A percentile compares a stretch with the other conserved stretches of the same genome.
These are phyloP conservation scores for Accipiter cooperii DNA, from an alignment of 2,113 vertebrate genomes.

Conservation along the genomic window DNA sequence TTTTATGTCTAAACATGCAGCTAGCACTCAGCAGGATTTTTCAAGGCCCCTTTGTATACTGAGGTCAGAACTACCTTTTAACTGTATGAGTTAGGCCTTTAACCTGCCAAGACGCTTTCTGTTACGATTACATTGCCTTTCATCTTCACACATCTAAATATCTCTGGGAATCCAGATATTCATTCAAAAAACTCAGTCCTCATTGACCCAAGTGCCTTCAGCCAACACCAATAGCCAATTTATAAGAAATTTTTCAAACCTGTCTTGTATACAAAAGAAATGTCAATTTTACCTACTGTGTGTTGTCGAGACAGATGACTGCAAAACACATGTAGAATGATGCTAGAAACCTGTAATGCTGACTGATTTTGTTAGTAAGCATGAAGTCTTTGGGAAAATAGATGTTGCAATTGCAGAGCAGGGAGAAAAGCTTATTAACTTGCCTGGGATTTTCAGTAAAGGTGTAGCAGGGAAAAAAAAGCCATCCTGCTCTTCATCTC, in stretches of 20 bases:
- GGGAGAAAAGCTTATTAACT: background rate
- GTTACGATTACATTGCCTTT: background rate
- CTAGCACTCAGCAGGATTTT: background rate
- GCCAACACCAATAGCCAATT: background rate
- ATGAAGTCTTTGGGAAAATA: background rate
- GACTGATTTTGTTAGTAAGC: background rate
- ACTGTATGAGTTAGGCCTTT: background rate
- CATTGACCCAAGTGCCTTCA: background rate
- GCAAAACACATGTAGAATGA: background rate
- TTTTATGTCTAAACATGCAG: background rate
- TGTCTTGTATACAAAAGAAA: background rate
- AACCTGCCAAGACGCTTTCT: background rate
- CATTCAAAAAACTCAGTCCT: background rate
- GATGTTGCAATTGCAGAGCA: background rate
- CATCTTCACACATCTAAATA: background rate
- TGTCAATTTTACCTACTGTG: rapidly evolving
- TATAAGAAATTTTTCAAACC: background rate
- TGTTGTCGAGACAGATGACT: background rate
- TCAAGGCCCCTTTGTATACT: background rate
- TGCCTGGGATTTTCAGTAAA: background rate
- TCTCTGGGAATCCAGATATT: background rate
- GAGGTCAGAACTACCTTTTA: background rate
- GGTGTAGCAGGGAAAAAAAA: background rate
- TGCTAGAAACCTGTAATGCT: background rate
- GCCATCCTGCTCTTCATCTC: background rate